Conservation (phyloP, 2,797 vertebrate genomes). For the Poecilia gillii region DNA sequence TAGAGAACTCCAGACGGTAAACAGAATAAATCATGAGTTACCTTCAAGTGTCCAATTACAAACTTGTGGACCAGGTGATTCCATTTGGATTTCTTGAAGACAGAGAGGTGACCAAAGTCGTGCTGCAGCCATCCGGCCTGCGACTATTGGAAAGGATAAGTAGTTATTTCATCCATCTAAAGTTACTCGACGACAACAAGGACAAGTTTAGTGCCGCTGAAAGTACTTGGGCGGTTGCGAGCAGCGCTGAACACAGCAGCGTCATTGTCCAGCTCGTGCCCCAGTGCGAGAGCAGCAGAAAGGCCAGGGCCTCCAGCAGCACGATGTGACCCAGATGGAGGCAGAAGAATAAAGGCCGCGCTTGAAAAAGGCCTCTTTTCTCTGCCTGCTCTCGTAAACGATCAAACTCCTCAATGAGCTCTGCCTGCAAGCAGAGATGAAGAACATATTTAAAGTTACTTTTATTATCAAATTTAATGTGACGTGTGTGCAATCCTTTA, state of each 20-base stretch:
- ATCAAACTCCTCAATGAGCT: conserved; percentile 88
- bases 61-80: conserved; percentile 93
- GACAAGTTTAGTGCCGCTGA: not conserved
- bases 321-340: conserved; percentile 89
- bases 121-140: conserved; percentile 90
- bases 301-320: conserved; percentile 85
- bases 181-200: not conserved
- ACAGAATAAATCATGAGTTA: conserved; percentile 39
- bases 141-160: conserved; percentile 70
- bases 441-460: not conserved
- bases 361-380: conserved; percentile 85
- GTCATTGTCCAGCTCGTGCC: conserved; percentile 90
- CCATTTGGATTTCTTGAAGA: conserved; percentile 90
- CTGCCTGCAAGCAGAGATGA: conserved; percentile 71
- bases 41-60: conserved; percentile 94
- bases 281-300: conserved; percentile 83
- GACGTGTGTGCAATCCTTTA: not conserved
- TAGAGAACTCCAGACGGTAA: not conserved
- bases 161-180: too few relatives aligned
- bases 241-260: conserved; percentile 79
- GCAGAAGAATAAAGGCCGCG: conserved; percentile 87
- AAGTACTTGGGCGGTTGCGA: conserved; percentile 89
- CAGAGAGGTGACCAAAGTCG: conserved; percentile 93
- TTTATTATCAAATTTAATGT: not conserved
- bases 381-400: conserved; percentile 81